These are phyloP conservation scores for Xerus rutilus DNA, from an alignment of 2,797 vertebrate species.

Conservation along the genomic window DNA sequence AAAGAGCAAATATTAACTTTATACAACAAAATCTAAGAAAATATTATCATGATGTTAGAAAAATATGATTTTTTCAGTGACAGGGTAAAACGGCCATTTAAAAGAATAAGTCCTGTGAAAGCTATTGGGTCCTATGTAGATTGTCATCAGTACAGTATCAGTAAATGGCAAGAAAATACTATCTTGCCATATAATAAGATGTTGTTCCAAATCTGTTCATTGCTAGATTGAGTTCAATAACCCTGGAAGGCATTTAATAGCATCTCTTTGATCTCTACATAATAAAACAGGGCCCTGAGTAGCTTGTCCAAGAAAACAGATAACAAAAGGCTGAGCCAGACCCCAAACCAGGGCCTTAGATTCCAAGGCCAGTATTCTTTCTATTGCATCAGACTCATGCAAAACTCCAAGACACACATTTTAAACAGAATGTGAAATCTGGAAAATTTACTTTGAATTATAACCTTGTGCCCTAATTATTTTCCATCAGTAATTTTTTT, in stretches of 20 bases:
- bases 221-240: neutral
- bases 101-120: neutral
- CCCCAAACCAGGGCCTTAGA: conserved; percentile 22
- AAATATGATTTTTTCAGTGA: neutral
- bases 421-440: conserved; percentile 71
- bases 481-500: conserved; percentile 62
- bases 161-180: conserved; percentile 41
- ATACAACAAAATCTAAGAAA: conserved; percentile 26
- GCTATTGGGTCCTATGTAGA: neutral
- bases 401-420: conserved; percentile 61
- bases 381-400: neutral
- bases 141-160: neutral
- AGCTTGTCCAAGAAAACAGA: conserved; percentile 54
- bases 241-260: neutral
- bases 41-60: neutral
- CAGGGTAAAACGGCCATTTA: neutral
- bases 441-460: conserved; percentile 70
- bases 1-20: neutral
- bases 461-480: conserved; percentile 68
- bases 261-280: conserved; percentile 9
- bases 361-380: neutral
- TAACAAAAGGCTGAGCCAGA: conserved; percentile 53
- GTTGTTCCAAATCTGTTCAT: neutral
- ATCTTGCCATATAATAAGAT: neutral
- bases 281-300: neutral